Conservation (phyloP, 1,140 invertebrate species). For the Cepaea nemoralis region DNA sequence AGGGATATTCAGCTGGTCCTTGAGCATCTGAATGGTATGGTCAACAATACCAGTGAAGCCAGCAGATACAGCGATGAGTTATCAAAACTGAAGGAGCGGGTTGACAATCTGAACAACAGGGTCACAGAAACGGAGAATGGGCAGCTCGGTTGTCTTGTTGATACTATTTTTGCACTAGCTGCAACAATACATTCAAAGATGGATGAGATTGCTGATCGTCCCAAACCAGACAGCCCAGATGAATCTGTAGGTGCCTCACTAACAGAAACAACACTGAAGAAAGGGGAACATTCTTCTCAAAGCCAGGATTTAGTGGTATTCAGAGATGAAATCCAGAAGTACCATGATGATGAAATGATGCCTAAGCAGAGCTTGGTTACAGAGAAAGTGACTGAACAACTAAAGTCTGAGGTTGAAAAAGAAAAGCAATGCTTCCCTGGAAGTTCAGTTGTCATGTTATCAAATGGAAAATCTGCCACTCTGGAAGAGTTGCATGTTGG, state of each 20-base stretch:
- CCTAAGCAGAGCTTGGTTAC: slow-evolving; percentile 12
- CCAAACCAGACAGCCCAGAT: slow-evolving; percentile 29
- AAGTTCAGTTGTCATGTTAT: not conserved
- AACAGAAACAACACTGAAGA: not conserved
- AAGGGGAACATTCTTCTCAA: not conserved
- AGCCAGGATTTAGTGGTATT: not conserved
- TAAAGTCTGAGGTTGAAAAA: slow-evolving; percentile 20
- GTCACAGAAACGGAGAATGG: slow-evolving; percentile 22
- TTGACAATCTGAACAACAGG: slow-evolving; percentile 30
- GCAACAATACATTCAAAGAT: slow-evolving; percentile 32
- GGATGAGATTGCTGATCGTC: slow-evolving; percentile 36
- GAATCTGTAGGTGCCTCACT: not conserved
- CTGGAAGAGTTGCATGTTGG: slow-evolving; percentile 12
- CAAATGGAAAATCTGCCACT: slow-evolving; percentile 4
- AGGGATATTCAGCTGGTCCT: slow-evolving; percentile 35
- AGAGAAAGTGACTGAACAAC: slow-evolving; percentile 22
- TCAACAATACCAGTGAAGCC: slow-evolving; percentile 7
- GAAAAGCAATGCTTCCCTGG: slow-evolving; percentile 34
- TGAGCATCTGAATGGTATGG: slow-evolving; percentile 20
- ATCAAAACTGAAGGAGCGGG: slow-evolving; percentile 4
- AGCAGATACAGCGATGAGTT: slow-evolving; percentile 15
- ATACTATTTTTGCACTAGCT: slow-evolving; percentile 34
- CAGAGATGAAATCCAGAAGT: not conserved
- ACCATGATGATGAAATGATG: slow-evolving; percentile 2
- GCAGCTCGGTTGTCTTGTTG: slow-evolving; percentile 22